Evolutionary conservation across 1,140 invertebrate species (phyloP), one percentile per base, ranked within the genome.

Genomic region (Drosophila cardini): DNA sequence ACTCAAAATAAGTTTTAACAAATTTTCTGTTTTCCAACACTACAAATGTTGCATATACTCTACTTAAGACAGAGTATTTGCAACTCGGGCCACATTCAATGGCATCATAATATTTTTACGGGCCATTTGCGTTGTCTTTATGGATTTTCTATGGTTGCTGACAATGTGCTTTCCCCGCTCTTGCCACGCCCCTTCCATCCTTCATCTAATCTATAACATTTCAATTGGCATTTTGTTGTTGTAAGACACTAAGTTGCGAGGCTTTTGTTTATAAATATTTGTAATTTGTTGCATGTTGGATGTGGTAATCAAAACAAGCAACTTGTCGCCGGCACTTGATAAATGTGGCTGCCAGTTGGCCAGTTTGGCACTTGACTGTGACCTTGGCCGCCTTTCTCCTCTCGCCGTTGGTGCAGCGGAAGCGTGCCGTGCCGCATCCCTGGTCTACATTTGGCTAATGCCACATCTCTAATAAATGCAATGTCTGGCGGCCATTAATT

Each of bases 91-190:
- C 21, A 62, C 52, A 63, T 62, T 74, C 79, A 87, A 82, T 73
- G 76, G 83, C 79, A 80, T 80, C 65, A 89, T 80, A 89, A 89
- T 84, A 80, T 90, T 76, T 89, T 89, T 75, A 89, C 71, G 84
- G 85, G 56, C 84, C 84, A 89, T 89, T 84, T 75, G 61, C 32
- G 68, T 67, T 75, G 84, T 80, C 84, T 89, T 80, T 89, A 89
- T 89, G 74, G 80, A 75, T 83, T 85, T 60, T 72, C 78, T 78
- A 78, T 68, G 73, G 78, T 64, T 52, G 68, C 60, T 73, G 63
- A 73, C 63, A 67, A 43, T 60, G 63, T 38, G 52, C 13, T 6
- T 34, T 18, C 30, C 26, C 13, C 48, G 21, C 42, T 21, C 2
- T 16, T 9, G 4, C 50, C n/a, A 2, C 5, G 0, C 15, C 32